A percentile compares a stretch with the other conserved stretches of the same genome.
phyloP scores from a whole-genome alignment of 1,140 invertebrate genomes.

The Harlomillsia oculata region DNA sequence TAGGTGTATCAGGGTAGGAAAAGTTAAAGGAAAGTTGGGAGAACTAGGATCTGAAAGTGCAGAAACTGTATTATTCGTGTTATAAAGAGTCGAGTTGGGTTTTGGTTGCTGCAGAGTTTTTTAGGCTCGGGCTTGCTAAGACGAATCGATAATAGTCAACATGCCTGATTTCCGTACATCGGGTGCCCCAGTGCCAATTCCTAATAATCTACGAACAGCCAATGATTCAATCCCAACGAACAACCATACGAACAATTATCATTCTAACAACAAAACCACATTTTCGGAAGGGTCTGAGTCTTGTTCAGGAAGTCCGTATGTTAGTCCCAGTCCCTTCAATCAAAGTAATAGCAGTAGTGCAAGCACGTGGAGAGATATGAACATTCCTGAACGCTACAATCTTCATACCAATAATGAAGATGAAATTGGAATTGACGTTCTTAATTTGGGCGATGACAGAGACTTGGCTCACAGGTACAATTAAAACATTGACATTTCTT shows the following conservation, averaged over 20 bases:
- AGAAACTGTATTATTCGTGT: no score
- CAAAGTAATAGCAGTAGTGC: slow-evolving; percentile 13
- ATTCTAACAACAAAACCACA: neutral
- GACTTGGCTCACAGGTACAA: slow-evolving; percentile 33
- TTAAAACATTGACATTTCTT: neutral
- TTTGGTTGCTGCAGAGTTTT: no score
- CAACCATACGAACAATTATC: neutral
- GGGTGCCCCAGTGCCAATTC: slow-evolving; percentile 30
- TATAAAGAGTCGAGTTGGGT: no score
- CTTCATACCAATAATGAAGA: slow-evolving; percentile 16
- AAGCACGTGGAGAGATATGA: slow-evolving; percentile 29
- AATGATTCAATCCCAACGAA: no score
- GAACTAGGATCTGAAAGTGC: no score
- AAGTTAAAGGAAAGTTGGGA: no score
- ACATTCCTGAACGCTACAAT: slow-evolving; percentile 18
- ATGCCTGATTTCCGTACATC: slow-evolving; percentile 33
- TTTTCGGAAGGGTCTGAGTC: slow-evolving; percentile 29
- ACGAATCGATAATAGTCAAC: slow-evolving; percentile 18
- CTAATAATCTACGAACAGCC: slow-evolving; percentile 4
- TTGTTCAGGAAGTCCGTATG: slow-evolving; percentile 27
- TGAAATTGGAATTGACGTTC: slow-evolving; percentile 20
- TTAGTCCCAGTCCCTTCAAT: no score
- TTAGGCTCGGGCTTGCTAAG: neutral
- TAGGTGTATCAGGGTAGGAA: no score
- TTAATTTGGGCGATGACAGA: slow-evolving; percentile 33